Evolutionary conservation across 2,888 invertebrate genomes (phyloP).

Genomic region (Fabriciana adippe): DNA sequence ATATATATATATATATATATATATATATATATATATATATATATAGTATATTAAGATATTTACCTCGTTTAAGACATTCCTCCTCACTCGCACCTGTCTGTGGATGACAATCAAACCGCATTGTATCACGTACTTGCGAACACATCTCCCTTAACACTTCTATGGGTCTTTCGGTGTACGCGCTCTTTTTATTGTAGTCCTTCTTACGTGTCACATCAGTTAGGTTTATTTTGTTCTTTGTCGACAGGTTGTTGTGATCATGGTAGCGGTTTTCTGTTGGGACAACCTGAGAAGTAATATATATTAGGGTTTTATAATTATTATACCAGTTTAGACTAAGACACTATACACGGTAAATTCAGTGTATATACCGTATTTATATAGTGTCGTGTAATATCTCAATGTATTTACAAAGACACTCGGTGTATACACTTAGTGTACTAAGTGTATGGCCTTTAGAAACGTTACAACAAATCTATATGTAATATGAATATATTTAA

Average conservation of each 20-base stretch:
- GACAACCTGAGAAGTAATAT: slow-evolving; percentile 35
- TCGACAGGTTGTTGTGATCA: slow-evolving; percentile 77
- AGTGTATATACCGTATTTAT: too few species aligned
- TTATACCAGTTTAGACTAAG: too few species aligned
- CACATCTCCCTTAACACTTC: slow-evolving; percentile 71
- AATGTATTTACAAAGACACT: too few species aligned
- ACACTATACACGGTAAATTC: too few species aligned
- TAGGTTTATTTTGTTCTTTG: slow-evolving; percentile 68
- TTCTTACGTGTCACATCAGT: slow-evolving; percentile 41
- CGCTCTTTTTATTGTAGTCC: slow-evolving; percentile 56
- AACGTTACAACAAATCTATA: too few species aligned
- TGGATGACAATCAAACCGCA: slow-evolving; percentile 88
- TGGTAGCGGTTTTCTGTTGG: slow-evolving; percentile 68
- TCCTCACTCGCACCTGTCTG: slow-evolving; percentile 76
- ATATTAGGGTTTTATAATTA: background rate
- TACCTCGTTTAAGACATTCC: slow-evolving; percentile 83
- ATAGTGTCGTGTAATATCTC: too few species aligned
- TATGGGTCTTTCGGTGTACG: slow-evolving; percentile 52
- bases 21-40: too few species aligned
- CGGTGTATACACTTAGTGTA: too few species aligned
- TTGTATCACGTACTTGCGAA: slow-evolving; percentile 63
- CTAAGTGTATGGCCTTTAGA: too few species aligned
- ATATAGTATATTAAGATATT: too few species aligned
- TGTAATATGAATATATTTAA: too few species aligned
- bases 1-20: too few species aligned